Evolutionary conservation across 2,113 vertebrate species (phyloP).

Genomic region (Anhinga anhinga): DNA sequence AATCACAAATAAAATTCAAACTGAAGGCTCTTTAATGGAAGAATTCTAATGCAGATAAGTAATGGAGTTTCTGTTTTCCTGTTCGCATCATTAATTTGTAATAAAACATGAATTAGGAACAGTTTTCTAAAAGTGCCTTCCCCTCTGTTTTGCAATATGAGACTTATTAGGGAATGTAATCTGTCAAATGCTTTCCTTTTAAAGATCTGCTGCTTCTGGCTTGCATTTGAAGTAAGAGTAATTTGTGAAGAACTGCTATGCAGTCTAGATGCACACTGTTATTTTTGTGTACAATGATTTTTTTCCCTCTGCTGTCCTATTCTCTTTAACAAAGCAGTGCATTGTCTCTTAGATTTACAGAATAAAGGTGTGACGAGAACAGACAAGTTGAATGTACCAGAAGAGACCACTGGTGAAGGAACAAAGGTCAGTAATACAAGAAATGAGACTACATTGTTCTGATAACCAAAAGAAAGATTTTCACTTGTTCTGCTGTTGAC

Average conservation of each 20-base stretch:
- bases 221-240: constrained; percentile 6
- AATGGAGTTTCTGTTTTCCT: constrained; percentile 28
- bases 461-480: neutral
- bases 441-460: neutral
- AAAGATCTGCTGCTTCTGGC: neutral
- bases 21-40: neutral
- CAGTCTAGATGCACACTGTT: neutral
- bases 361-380: neutral
- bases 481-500: neutral
- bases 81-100: constrained; percentile 29
- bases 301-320: neutral
- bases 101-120: constrained; percentile 27
- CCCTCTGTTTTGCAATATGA: constrained; percentile 14
- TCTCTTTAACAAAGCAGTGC: neutral
- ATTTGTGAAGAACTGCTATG: neutral
- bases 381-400: neutral
- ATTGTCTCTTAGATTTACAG: constrained; percentile 7
- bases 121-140: neutral
- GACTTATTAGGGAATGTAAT: constrained; percentile 8
- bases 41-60: neutral
- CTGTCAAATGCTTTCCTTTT: constrained; percentile 13
- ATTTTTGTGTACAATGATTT: neutral
- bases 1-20: neutral
- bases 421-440: neutral
- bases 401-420: neutral